Evolutionary conservation across 2,113 vertebrate genomes (phyloP).

Genomic region (Colius striatus): DNA sequence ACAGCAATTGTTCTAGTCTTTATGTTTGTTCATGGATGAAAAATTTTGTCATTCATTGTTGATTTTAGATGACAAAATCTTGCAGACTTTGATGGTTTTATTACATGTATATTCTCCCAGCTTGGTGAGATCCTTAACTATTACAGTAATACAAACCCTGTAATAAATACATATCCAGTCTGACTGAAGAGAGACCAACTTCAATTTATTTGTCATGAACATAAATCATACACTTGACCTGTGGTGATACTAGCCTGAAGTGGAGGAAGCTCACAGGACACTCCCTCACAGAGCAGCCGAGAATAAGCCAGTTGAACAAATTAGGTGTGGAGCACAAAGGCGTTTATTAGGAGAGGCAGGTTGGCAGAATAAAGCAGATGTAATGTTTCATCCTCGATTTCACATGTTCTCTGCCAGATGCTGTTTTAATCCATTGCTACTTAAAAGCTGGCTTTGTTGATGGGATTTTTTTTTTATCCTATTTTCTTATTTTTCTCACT

Average conservation of each 20-base stretch:
- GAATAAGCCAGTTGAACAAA: not conserved
- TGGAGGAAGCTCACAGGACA: not conserved
- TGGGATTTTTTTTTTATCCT: not conserved
- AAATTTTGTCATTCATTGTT: not conserved
- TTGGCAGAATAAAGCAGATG: not conserved
- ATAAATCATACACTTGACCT: not conserved
- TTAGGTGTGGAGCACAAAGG: not conserved
- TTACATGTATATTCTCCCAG: not conserved
- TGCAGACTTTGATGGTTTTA: not conserved
- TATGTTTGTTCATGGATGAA: not conserved
- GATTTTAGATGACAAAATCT: not conserved
- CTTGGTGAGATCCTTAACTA: not conserved
- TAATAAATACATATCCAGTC: not conserved
- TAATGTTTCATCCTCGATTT: not conserved
- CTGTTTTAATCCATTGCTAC: not conserved
- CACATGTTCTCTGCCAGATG: not conserved
- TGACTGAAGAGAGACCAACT: not conserved
- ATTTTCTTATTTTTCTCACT: constrained; percentile 13
- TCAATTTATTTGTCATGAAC: not conserved
- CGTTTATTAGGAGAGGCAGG: not conserved
- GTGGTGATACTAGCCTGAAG: not conserved
- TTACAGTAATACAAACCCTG: not conserved
- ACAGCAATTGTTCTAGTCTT: not conserved
- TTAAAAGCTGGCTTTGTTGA: not conserved
- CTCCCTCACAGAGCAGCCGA: not conserved